Evolutionary conservation across 2,797 vertebrate species (phyloP), one percentile per base, ranked within the genome.

Genomic region (Peromyscus nudipes): DNA sequence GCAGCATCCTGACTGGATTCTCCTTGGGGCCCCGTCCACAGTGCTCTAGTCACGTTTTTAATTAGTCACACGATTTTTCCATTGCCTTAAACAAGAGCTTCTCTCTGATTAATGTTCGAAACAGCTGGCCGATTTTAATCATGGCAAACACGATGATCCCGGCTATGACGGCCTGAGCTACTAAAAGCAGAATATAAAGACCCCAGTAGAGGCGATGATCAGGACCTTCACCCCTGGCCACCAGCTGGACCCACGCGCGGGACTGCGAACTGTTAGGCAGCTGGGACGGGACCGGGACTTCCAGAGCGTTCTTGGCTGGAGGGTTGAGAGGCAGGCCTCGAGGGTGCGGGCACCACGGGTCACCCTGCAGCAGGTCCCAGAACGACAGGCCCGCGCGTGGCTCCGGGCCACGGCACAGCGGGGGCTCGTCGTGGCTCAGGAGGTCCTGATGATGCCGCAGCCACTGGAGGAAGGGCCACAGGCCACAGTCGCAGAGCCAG

Each of bases 401-500:
- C 14, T 43, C 37, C 0, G 98, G 98, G 75, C 96, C 96, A 76
- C 77, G 49, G 93, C 99, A 99, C 55, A 1, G 82, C 1, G 99
- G 92, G 29, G 98, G 96, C 0, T 67, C 97, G 0, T 17, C 55
- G 23, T 91, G 83, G 82, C 94, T 90, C 55, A 99, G 49, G 21
- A 95, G 87, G 29, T 96, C 81, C 34, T 55, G 69, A 97, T 98
- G 99, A 46, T 93, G 89, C 29, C 43, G 98, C 31, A 99, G 98
- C 99, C 99, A 99, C 65, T 93, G 92, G 25, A 65, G 98, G 87
- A 99, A 98, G 19, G 93, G 98, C 98, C 98, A 96, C 80, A 99
- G 99, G 64, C 94, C 95, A 95, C 99, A 99, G 92, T 98, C 97
- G 0, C 99, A 99, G 79, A 98, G 96, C 99, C 99, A 99, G 73